Conservation (phyloP, 1,140 invertebrate genomes). For the Orussus abietinus region DNA sequence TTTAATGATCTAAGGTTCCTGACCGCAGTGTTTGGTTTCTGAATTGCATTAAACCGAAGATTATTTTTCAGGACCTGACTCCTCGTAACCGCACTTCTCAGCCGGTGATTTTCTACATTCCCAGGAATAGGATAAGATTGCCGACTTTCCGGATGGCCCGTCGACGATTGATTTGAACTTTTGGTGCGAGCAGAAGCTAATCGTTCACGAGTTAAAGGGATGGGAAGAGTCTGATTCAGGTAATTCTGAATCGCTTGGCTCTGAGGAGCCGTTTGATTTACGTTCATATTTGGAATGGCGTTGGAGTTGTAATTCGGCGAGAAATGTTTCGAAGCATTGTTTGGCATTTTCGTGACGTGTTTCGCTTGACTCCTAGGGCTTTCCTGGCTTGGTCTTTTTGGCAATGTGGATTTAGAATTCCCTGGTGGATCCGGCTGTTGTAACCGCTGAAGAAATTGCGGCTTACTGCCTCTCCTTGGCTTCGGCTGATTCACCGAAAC, state of each 20-base stretch:
- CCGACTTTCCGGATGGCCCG: not conserved
- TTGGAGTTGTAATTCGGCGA: slow-evolving; percentile 6
- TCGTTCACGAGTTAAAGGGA: too few relatives aligned
- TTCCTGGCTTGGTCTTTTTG: slow-evolving; percentile 21
- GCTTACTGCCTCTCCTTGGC: slow-evolving; percentile 16
- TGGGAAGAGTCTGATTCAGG: slow-evolving; percentile 34
- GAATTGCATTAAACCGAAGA: slow-evolving; percentile 19
- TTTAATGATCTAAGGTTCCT: slow-evolving; percentile 21
- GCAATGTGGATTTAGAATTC: slow-evolving; percentile 10
- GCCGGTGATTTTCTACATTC: slow-evolving; percentile 3
- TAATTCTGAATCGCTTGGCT: slow-evolving; percentile 39
- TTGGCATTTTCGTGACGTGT: slow-evolving; percentile 25
- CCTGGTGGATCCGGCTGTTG: slow-evolving; percentile 9
- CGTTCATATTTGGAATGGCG: slow-evolving; percentile 3
- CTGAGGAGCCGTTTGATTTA: slow-evolving; percentile 15
- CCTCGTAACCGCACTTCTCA: slow-evolving; percentile 11
- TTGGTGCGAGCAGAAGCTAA: too few relatives aligned
- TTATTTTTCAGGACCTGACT: slow-evolving; percentile 22
- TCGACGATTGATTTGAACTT: not conserved
- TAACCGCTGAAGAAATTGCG: slow-evolving; percentile 7
- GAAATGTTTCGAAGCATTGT: slow-evolving; percentile 27
- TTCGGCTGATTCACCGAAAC: slow-evolving; percentile 19
- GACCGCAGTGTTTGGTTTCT: slow-evolving; percentile 19
- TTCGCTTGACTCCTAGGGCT: slow-evolving; percentile 20
- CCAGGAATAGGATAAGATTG: not conserved